Evolutionary conservation across 2,797 vertebrate species (phyloP).

Genomic region (Aplochiton taeniatus): DNA sequence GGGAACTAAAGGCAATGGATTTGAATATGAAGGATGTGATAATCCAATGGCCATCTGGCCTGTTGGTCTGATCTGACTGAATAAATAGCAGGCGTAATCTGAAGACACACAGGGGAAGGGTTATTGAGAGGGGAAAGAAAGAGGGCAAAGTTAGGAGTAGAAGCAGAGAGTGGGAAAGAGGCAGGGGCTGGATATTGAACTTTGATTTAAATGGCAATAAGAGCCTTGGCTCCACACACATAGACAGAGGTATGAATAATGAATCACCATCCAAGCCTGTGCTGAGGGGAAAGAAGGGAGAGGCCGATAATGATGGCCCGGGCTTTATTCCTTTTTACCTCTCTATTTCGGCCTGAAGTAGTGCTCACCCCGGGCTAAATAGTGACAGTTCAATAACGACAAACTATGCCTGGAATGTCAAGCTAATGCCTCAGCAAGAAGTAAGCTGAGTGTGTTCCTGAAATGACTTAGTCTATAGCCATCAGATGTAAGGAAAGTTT

Average conservation of each 20-base stretch:
- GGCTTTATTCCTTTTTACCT: conserved; percentile 63
- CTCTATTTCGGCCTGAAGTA: conserved; percentile 48
- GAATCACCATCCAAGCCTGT: conserved; percentile 56
- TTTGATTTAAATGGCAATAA: conserved; percentile 81
- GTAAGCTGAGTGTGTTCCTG: conserved; percentile 37
- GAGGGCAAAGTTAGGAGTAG: neutral
- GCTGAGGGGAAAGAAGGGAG: conserved; percentile 43
- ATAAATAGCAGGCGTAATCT: conserved; percentile 78
- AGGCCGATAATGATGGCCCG: conserved; percentile 58
- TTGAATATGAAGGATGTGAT: conserved; percentile 81
- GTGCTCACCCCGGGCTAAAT: conserved; percentile 72
- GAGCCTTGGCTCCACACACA: conserved; percentile 61
- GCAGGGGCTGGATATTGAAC: conserved; percentile 60
- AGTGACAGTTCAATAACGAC: conserved; percentile 81
- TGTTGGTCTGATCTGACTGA: conserved; percentile 74
- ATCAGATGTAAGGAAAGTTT: neutral
- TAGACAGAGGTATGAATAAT: conserved; percentile 72
- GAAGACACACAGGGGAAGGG: conserved; percentile 66
- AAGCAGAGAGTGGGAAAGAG: neutral
- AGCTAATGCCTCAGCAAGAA: conserved; percentile 67
- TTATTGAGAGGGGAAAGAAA: neutral
- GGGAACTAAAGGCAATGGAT: conserved; percentile 72
- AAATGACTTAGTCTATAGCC: conserved; percentile 43
- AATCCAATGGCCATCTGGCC: conserved; percentile 82
- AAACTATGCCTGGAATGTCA: conserved; percentile 81